Evolutionary conservation across 2,113 vertebrate species (phyloP).

Genomic region (Urocitellus parryii): DNA sequence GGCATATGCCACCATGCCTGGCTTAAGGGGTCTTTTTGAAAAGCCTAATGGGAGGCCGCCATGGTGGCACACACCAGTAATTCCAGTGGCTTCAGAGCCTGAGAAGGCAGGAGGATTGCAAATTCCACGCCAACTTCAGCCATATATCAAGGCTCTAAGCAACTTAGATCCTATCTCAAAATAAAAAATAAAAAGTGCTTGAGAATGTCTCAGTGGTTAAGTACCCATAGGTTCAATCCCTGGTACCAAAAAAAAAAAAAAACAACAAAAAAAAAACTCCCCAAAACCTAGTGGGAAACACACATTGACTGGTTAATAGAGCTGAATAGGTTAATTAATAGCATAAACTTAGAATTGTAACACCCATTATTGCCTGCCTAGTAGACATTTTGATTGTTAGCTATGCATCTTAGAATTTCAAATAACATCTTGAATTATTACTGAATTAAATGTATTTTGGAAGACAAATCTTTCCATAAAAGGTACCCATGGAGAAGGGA

Average conservation of each 20-base stretch:
- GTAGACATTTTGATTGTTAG: constrained; percentile 46
- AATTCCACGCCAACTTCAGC: no score
- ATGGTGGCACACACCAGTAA: no score
- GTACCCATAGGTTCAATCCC: no score
- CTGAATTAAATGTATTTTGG: constrained; percentile 48
- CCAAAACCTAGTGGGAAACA: neutral
- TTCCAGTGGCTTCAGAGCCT: no score
- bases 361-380: neutral
- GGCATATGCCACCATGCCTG: no score
- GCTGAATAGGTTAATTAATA: constrained; percentile 45
- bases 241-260: no score
- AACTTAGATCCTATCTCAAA: no score
- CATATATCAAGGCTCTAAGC: no score
- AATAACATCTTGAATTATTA: constrained; percentile 40
- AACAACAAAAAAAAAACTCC: no score
- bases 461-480: constrained; percentile 33
- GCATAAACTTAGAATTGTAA: constrained; percentile 19
- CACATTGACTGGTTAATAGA: constrained; percentile 33
- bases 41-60: neutral
- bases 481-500: neutral
- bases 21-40: constrained; percentile 34
- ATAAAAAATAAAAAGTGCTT: no score
- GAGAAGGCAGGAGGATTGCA: no score
- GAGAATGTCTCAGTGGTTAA: no score
- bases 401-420: constrained; percentile 7